Conservation (phyloP, 2,797 vertebrate genomes). For the Sorex maritimensis region DNA sequence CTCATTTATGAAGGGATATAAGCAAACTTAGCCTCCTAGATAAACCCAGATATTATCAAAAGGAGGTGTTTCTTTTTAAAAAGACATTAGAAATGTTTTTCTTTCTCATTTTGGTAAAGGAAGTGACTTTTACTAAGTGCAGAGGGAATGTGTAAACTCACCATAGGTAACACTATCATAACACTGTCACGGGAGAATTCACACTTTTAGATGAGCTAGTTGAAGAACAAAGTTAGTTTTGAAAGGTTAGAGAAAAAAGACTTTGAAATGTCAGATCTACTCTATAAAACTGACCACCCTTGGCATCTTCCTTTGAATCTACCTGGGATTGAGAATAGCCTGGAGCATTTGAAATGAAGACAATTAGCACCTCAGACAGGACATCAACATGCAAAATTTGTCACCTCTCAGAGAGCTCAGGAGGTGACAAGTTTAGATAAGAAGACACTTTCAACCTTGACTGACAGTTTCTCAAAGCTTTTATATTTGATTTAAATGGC, state of each 20-base stretch:
- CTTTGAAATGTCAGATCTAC: slow-evolving; percentile 81
- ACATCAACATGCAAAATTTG: slow-evolving; percentile 73
- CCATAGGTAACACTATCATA: slow-evolving; percentile 23
- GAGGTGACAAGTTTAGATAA: slow-evolving; percentile 79
- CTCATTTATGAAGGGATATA: slow-evolving; percentile 54
- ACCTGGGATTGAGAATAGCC: slow-evolving; percentile 66
- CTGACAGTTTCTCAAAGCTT: slow-evolving; percentile 70
- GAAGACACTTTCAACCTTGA: slow-evolving; percentile 76
- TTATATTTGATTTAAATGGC: slow-evolving; percentile 74
- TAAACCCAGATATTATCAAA: slow-evolving; percentile 60
- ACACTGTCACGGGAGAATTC: slow-evolving; percentile 80
- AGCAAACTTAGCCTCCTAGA: slow-evolving; percentile 51
- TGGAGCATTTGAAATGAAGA: slow-evolving; percentile 67
- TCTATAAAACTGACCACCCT: slow-evolving; percentile 76
- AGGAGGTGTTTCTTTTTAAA: slow-evolving; percentile 17
- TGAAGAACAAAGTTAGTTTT: slow-evolving; percentile 82
- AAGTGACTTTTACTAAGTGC: slow-evolving; percentile 24
- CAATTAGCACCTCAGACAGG: slow-evolving; percentile 63
- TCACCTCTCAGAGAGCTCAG: slow-evolving; percentile 75
- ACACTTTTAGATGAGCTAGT: slow-evolving; percentile 79
- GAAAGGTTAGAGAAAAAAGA: slow-evolving; percentile 81
- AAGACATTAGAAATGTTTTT: slow-evolving; percentile 26
- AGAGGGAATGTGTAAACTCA: slow-evolving; percentile 79
- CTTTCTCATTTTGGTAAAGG: neutral
- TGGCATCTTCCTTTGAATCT: slow-evolving; percentile 73